Percentiles rank a stretch among this genome's conserved stretches.
phyloP scores from a whole-genome alignment of 1,140 invertebrate genomes.

The Trichoplusia ni region DNA sequence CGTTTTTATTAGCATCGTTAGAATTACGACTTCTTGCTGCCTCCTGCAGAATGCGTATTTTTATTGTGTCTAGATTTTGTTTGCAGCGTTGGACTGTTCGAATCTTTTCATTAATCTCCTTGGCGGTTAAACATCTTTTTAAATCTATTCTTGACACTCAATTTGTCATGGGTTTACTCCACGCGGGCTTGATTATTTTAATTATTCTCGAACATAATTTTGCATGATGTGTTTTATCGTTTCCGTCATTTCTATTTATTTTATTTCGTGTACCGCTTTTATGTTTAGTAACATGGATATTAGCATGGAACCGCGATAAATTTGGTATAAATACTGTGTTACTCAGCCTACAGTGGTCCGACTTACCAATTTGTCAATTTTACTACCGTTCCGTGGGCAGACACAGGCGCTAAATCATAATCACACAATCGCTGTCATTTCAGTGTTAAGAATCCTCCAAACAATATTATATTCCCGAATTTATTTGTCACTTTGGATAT shows the following conservation, averaged over 20 bases:
- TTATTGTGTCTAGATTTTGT: conserved; percentile 22
- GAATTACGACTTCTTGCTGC: conserved; percentile 9
- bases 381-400: conserved; percentile 46
- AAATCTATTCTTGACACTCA: conserved; percentile 14
- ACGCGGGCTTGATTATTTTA: conserved; percentile 9
- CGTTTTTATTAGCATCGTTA: conserved; percentile 26
- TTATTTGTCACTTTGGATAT: conserved; percentile 71
- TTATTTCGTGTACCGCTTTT: conserved; percentile 6
- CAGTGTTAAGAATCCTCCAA: conserved; percentile 44
- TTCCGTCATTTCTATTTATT: conserved; percentile 20
- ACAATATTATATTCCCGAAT: conserved; percentile 66
- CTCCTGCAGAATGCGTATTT: conserved; percentile 14
- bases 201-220: conserved; percentile 8
- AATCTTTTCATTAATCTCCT: conserved; percentile 24
- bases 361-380: conserved; percentile 46
- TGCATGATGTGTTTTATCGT: conserved; percentile 4
- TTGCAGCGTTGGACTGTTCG: background rate
- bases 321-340: conserved; percentile 37
- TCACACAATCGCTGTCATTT: conserved; percentile 40
- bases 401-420: conserved; percentile 45
- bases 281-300: conserved; percentile 22
- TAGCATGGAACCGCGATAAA: conserved; percentile 36
- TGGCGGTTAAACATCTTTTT: conserved; percentile 28
- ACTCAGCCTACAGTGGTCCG: conserved; percentile 30
- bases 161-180: conserved; percentile 19